Evolutionary conservation across 2,113 vertebrate genomes (phyloP).

Genomic region (chimpanzee (Pan troglodytes)): NHGRI_mPanTro3-v2.1_pri NC_072412.2:109225001-109225500

Average conservation of each 20-base stretch:
- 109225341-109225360: background rate
- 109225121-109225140: background rate
- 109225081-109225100: background rate
- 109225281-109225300: background rate
- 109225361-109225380: background rate
- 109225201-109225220: background rate
- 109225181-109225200: background rate
- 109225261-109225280: background rate
- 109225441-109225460: background rate
- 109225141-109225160: background rate
- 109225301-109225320: background rate
- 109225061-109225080: background rate
- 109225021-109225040: too few species aligned
- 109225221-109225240: background rate
- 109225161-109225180: background rate
- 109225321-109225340: background rate
- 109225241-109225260: background rate
- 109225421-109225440: background rate
- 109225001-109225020: background rate
- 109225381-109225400: background rate
- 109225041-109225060: accelerated
- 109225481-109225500: too few species aligned
- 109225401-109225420: background rate
- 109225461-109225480: background rate
- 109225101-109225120: background rate